Conservation (phyloP, 2,888 invertebrate genomes). For the Andrena praecox region DNA sequence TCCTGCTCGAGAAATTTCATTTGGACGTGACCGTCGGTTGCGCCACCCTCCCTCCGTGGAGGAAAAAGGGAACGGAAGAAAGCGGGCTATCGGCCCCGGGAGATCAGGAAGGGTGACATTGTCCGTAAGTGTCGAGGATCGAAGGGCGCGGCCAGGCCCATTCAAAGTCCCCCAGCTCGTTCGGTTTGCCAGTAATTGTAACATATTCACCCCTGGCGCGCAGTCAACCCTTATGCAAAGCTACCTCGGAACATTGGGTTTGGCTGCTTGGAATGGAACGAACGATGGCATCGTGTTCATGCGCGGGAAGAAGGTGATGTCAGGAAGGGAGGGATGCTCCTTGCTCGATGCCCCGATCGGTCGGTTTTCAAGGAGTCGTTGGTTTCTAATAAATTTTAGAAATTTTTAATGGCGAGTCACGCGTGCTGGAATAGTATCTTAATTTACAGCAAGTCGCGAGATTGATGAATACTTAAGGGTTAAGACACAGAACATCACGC, state of each 20-base stretch:
- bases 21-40: conserved; percentile 56
- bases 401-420: neutral
- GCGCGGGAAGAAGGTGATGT: conserved; percentile 17
- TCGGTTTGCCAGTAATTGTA: conserved; percentile 84
- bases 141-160: conserved; percentile 37
- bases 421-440: too few relatives aligned
- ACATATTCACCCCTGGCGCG: conserved; percentile 81
- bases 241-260: conserved; percentile 49
- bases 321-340: neutral
- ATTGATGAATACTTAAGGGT: conserved; percentile 2
- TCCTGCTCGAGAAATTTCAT: conserved; percentile 69
- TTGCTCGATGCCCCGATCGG: neutral
- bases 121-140: conserved; percentile 77
- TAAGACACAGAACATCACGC: neutral
- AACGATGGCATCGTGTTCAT: conserved; percentile 10
- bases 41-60: neutral
- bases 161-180: conserved; percentile 57
- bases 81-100: conserved; percentile 51
- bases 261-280: conserved; percentile 54
- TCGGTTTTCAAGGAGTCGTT: neutral
- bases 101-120: conserved; percentile 70
- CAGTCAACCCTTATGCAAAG: conserved; percentile 69
- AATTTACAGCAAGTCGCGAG: neutral
- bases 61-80: conserved; percentile 10
- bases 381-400: neutral